Evolutionary conservation across 2,888 invertebrate genomes (phyloP).

Genomic region (Conomelus anceps): DNA sequence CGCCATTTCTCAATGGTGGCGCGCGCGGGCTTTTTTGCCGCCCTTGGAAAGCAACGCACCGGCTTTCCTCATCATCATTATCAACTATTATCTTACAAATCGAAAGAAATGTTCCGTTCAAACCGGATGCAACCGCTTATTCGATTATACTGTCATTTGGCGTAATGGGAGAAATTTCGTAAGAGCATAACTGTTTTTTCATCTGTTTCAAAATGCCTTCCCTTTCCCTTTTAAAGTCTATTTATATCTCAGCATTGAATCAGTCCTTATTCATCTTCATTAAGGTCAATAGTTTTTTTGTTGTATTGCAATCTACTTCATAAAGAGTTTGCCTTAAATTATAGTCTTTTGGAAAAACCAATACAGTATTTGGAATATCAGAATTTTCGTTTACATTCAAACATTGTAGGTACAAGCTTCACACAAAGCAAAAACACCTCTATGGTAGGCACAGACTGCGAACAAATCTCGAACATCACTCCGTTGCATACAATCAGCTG

Average conservation of each 20-base stretch:
- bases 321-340: background rate
- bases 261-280: background rate
- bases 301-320: background rate
- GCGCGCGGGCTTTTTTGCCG: background rate
- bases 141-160: background rate
- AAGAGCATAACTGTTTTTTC: background rate
- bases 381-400: no score
- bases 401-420: no score
- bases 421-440: no score
- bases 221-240: background rate
- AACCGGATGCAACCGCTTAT: background rate
- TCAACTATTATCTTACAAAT: background rate
- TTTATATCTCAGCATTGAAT: background rate
- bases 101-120: background rate
- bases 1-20: background rate
- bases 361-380: no score
- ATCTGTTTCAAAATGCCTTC: background rate
- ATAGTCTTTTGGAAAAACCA: background rate
- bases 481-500: no score
- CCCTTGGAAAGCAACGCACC: background rate
- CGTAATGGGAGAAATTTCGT: background rate
- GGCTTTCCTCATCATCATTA: background rate
- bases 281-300: background rate
- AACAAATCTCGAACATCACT: no score
- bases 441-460: no score